phyloP scores from a whole-genome alignment of 2,797 vertebrate genomes.

The Rhinoraja longicauda region DNA sequence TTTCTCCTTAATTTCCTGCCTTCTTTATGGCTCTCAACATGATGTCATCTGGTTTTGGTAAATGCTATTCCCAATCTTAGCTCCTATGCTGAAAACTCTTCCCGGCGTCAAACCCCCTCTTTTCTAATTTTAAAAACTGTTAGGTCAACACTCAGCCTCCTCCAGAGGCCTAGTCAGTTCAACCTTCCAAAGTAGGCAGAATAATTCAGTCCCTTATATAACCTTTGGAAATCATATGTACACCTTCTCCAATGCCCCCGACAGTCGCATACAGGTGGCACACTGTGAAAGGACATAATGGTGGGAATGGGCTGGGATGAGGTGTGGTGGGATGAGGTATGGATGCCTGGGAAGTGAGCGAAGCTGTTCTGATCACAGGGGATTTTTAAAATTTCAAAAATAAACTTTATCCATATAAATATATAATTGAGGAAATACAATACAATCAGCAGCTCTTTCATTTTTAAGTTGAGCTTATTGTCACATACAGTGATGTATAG shows the following conservation, averaged over 20 bases:
- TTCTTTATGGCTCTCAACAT: neutral
- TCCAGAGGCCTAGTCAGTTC: neutral
- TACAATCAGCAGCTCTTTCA: too few relatives aligned
- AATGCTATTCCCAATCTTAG: neutral
- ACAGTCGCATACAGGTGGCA: too few relatives aligned
- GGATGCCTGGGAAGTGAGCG: neutral
- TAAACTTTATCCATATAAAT: too few relatives aligned
- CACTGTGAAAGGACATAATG: neutral
- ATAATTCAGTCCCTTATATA: neutral
- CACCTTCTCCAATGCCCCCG: neutral
- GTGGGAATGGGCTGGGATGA: too few relatives aligned
- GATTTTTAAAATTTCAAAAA: too few relatives aligned
- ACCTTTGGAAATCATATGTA: neutral
- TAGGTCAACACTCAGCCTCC: neutral
- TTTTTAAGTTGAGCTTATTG: too few relatives aligned
- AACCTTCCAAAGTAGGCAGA: neutral
- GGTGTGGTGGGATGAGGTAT: neutral
- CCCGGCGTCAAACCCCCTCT: neutral
- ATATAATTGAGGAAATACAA: too few relatives aligned
- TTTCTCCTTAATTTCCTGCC: neutral
- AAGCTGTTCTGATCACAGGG: too few relatives aligned
- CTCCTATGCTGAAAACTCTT: neutral
- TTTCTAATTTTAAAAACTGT: neutral
- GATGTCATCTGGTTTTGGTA: neutral
- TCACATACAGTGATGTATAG: too few relatives aligned